Percentiles rank a stretch among this genome's conserved stretches.
Conservation (phyloP, 1,140 invertebrate species). For the Pararge aegeria region DNA sequence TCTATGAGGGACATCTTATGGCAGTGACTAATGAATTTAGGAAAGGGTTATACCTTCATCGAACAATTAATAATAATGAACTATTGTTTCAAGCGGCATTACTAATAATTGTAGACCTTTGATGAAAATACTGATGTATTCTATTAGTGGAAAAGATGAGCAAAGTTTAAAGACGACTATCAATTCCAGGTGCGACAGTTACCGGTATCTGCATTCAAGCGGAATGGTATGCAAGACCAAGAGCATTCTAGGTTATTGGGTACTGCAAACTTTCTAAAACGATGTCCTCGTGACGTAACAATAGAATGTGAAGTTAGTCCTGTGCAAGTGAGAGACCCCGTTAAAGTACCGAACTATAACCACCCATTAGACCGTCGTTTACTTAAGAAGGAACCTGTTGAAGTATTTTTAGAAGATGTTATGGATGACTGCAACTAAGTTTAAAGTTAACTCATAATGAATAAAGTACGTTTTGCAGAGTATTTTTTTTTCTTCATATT, state of each 20-base stretch:
- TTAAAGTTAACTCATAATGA: not conserved
- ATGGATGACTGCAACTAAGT: constrained; percentile 41
- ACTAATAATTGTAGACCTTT: not conserved
- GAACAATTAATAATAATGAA: constrained; percentile 21
- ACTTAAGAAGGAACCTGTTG: constrained; percentile 55
- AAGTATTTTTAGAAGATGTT: constrained; percentile 58
- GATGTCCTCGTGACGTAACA: constrained; percentile 55
- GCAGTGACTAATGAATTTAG: constrained; percentile 40
- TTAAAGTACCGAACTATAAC: constrained; percentile 50
- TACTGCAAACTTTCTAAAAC: constrained; percentile 56
- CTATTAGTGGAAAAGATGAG: not conserved
- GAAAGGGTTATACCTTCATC: constrained; percentile 25
- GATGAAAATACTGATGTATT: too few relatives aligned
- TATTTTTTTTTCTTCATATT: too few relatives aligned
- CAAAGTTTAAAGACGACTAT: constrained; percentile 33
- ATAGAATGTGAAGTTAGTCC: constrained; percentile 50
- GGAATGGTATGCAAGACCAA: constrained; percentile 69
- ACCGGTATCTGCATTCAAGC: constrained; percentile 66
- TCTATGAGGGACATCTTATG: constrained; percentile 35
- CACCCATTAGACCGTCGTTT: constrained; percentile 35
- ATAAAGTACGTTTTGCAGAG: not conserved
- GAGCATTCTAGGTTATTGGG: constrained; percentile 61
- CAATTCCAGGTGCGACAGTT: constrained; percentile 65
- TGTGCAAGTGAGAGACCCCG: constrained; percentile 52
- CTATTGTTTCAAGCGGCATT: constrained; percentile 8